phyloP scores from a whole-genome alignment of 2,888 invertebrate species.

The Malacosoma neustria region DNA sequence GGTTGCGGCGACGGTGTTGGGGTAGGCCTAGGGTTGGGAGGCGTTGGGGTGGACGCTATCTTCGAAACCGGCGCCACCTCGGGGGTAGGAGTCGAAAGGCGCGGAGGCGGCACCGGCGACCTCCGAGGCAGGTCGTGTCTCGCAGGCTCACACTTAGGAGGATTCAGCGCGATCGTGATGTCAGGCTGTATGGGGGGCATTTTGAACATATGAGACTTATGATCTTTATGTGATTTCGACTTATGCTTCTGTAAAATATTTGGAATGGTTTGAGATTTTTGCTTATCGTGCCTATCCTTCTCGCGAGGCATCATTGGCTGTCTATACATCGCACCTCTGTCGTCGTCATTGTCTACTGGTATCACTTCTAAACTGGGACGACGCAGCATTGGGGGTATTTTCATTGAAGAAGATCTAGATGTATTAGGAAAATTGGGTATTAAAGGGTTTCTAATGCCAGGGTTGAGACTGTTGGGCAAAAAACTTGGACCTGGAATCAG shows the following conservation, averaged over 20 bases:
- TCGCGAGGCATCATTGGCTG: slow-evolving; percentile 42
- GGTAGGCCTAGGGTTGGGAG: slow-evolving; percentile 21
- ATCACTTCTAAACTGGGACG: slow-evolving; percentile 74
- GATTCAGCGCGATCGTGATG: slow-evolving; percentile 76
- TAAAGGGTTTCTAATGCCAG: slow-evolving; percentile 67
- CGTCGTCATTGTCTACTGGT: slow-evolving; percentile 66
- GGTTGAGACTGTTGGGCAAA: slow-evolving; percentile 39
- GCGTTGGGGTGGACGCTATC: slow-evolving; percentile 20
- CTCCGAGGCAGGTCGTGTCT: slow-evolving; percentile 32
- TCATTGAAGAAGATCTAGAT: slow-evolving; percentile 72
- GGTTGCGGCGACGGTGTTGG: slow-evolving; percentile 26
- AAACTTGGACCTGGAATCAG: slow-evolving; percentile 75
- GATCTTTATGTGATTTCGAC: slow-evolving; percentile 59
- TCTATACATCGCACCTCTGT: slow-evolving; percentile 45
- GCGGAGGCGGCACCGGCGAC: slow-evolving; percentile 30
- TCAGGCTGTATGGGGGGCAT: slow-evolving; percentile 71
- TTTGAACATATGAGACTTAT: slow-evolving; percentile 58
- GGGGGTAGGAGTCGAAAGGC: slow-evolving; percentile 26
- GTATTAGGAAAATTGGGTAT: slow-evolving; percentile 73
- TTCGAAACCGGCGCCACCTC: slow-evolving; percentile 15
- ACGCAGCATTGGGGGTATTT: slow-evolving; percentile 75
- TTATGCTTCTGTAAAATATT: slow-evolving; percentile 63
- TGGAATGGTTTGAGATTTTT: slow-evolving; percentile 68
- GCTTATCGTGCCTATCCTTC: slow-evolving; percentile 59
- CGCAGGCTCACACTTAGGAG: slow-evolving; percentile 48